Evolutionary conservation across 2,113 vertebrate genomes (phyloP), one percentile per base, ranked within the genome.

Genomic region (Psephotus haematonotus): DNA sequence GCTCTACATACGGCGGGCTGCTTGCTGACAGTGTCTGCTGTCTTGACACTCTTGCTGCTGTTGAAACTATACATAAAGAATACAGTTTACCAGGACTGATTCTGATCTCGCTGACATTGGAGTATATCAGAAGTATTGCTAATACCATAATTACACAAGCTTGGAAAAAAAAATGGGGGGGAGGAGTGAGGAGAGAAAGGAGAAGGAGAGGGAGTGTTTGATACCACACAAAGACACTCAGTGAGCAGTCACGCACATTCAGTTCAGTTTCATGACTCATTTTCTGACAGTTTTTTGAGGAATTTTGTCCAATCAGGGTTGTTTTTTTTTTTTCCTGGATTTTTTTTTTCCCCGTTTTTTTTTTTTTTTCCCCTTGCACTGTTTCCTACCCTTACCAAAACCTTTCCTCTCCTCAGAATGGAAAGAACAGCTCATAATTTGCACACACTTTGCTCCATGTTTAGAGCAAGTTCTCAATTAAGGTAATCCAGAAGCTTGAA

Each of bases 381-480:
- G 74, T 85, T 92, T 95, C 64, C 76, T 83, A 80, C 77, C 59
- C 24, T 19, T 84, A 91, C 70, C 67, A 96, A 95, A 93, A 93
- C 17, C 2, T 88, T 88, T 93, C 78, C 43, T 10, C 47, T 86
- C 90, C 81, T 92, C 93, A 47, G 90, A 94, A 84, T 10, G 22
- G 49, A 72, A 96, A 95, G 87, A 97, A 91, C 52, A 81, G 80
- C 71, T 96, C 95, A 90, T 59, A 71, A 12, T 14, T 69, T 69
- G 20, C 27, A 65, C 7, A 47, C 14, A 17, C 11, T 55, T 85
- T 94, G 76, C 55, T 90, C 86, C 69, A 27, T 14, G 35, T 64
- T 92, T 84, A 90, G 37, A 53, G 52, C 24, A 79, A 93, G 53
- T 60, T 57, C 50, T 97, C 64, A 81, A 55, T 41, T 78, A 63